Evolutionary conservation across 64 coral and sea anemone species (phyloP), one percentile per base, ranked within the genome.

Genomic region (Acropora yongei): DNA sequence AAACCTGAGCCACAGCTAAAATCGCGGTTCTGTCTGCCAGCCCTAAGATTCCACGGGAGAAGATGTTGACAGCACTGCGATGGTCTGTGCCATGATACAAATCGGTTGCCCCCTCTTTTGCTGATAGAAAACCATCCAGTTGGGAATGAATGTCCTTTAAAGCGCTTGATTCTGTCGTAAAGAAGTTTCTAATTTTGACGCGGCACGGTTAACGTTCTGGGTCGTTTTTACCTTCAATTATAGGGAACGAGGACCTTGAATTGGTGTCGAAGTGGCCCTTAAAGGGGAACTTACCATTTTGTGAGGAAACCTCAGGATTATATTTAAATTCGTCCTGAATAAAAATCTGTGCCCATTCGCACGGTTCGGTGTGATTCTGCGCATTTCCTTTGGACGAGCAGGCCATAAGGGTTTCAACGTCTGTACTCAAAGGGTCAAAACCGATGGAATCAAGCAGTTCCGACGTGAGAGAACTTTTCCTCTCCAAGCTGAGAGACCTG

Each of bases 71-170:
- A 5, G 93, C 96, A 19, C 93, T 92, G 4, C 68, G 16, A 45
- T 92, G 93, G 90, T 98, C 93, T 50, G 96, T 98, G 57, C 93
- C 93, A 76, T 98, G 96, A 49, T 89, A 98, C 0, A 92, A 61
- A 55, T 86, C 9, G 74, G 57, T 55, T n/a, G 57, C 18, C 10
- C 20, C 6, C 0, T 16, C 71, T 63, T 92, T 68, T 88, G 1
- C n/a, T 17, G 58, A 47, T 43, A 66, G 8, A 20, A 84, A 57
- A 0, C 65, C 80, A 61, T 12, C 17, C 30, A 30, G 30, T 30
- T 30, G 0, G 30, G 30, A 30, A 30, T 30, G 0, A 30, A 30
- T 30, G 30, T 30, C 30, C 30, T 30, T 30, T 30, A 30, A 30
- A 30, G 0, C 30, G 0, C 30, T 30, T 30, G 30, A 30, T 30